Evolutionary conservation across 2,888 invertebrate genomes (phyloP).

Genomic region (Invenusta paracnida): DNA sequence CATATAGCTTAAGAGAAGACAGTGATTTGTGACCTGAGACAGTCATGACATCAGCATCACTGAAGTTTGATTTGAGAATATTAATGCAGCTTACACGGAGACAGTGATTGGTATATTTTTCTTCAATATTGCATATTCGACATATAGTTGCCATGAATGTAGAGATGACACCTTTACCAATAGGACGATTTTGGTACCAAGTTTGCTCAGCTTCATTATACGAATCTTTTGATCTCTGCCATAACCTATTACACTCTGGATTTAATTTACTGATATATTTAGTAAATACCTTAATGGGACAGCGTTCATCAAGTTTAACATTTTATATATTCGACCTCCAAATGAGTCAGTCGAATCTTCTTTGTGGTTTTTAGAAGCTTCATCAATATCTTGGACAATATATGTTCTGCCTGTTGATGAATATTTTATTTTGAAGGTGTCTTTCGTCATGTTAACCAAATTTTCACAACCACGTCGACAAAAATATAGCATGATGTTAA

Average conservation of each 20-base stretch:
- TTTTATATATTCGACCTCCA: background rate
- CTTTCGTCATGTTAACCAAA: background rate
- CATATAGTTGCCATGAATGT: conserved; percentile 16
- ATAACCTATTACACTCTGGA: conserved; percentile 5
- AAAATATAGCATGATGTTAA: conserved; percentile 15
- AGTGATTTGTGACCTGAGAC: background rate
- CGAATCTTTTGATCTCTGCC: background rate
- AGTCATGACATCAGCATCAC: background rate
- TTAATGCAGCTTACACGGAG: background rate
- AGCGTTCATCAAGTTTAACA: background rate
- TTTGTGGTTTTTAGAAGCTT: conserved; percentile 5
- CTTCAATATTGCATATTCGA: conserved; percentile 1
- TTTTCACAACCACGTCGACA: conserved; percentile 14
- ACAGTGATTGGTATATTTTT: conserved; percentile 20
- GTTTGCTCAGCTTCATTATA: background rate
- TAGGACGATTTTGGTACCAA: conserved; percentile 7
- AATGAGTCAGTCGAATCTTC: background rate
- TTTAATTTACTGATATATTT: conserved; percentile 3
- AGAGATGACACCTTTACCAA: conserved; percentile 10
- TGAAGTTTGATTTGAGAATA: background rate
- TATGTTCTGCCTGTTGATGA: background rate
- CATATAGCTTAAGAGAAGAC: background rate
- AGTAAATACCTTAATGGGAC: background rate
- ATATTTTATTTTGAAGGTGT: background rate
- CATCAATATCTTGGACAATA: conserved; percentile 4